Evolutionary conservation across 1,140 invertebrate species (phyloP).

Genomic region (Dreissena polymorpha): DNA sequence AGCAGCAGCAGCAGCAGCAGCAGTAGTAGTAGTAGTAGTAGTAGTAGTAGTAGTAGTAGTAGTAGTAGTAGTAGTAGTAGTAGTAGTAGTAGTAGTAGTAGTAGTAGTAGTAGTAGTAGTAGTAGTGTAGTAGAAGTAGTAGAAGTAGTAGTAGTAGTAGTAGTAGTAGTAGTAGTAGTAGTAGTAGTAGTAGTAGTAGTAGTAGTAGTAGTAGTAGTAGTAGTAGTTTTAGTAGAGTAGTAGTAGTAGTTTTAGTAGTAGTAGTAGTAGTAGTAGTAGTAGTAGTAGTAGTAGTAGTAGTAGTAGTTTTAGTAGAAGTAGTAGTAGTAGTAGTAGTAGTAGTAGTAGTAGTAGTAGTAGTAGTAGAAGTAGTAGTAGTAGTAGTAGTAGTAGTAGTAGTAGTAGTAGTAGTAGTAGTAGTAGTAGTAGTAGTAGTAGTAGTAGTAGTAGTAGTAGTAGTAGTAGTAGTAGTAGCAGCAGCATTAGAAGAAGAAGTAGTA

Average conservation of each 20-base stretch:
- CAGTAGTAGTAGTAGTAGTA: not conserved
- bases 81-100: not conserved
- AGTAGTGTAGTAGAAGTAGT: not conserved
- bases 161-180: slow-evolving; percentile 3
- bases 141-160: not conserved
- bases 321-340: slow-evolving; percentile 2
- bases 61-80: not conserved
- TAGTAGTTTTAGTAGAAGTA: not conserved
- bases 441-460: not conserved
- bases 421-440: not conserved
- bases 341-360: not conserved
- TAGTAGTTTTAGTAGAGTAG: not conserved
- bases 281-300: slow-evolving; percentile 2
- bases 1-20: not conserved
- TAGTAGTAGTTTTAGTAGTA: not conserved
- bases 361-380: not conserved
- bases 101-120: not conserved
- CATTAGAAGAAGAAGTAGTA: not conserved
- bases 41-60: not conserved
- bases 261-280: slow-evolving; percentile 2
- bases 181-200: not conserved
- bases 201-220: not conserved
- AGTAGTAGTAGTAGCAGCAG: not conserved
- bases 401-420: not conserved
- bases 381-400: not conserved